Evolutionary conservation across 2,797 vertebrate species (phyloP).

Genomic region (Yasuhikotakia modesta): DNA sequence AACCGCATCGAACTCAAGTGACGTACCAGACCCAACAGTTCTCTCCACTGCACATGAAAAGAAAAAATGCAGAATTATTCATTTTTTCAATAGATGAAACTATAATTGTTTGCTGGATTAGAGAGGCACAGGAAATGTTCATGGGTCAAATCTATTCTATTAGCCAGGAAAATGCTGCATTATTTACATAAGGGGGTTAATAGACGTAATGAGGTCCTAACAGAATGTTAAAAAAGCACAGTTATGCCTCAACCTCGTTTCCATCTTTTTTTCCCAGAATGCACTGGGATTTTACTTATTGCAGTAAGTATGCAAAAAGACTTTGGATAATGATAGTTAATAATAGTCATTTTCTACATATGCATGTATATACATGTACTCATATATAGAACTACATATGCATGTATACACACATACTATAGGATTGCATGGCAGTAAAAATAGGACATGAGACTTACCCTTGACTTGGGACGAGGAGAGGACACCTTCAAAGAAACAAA

Average conservation of each 20-base stretch:
- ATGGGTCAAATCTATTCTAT: conserved; percentile 10
- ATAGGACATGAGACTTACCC: conserved; percentile 71
- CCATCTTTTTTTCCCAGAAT: not conserved
- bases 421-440: conserved; percentile 20
- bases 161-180: not conserved
- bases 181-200: not conserved
- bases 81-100: not conserved
- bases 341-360: not conserved
- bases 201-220: conserved; percentile 1
- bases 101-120: not conserved
- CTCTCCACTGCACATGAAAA: conserved; percentile 82
- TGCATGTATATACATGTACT: not conserved
- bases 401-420: not conserved
- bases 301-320: not conserved
- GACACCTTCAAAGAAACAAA: conserved; percentile 72
- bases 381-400: not conserved
- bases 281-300: not conserved
- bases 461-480: conserved; percentile 80
- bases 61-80: conserved; percentile 54
- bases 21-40: conserved; percentile 81
- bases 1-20: conserved; percentile 52
- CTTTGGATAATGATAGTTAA: not conserved
- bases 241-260: conserved; percentile 6
- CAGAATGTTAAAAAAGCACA: not conserved
- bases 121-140: not conserved